phyloP scores from a whole-genome alignment of 2,888 invertebrate species.

The Torymus auratus region DNA sequence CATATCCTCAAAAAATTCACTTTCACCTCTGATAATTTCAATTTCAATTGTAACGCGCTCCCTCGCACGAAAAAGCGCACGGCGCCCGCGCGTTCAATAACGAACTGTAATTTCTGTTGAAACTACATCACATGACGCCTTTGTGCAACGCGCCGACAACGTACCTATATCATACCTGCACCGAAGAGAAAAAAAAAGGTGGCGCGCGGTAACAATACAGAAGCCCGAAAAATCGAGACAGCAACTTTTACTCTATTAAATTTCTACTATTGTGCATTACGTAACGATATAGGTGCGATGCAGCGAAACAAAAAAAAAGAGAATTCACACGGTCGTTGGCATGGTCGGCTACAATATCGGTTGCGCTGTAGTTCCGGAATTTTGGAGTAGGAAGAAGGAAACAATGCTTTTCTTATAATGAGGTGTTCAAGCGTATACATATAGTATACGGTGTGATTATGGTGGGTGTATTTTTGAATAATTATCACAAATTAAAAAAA shows the following conservation, averaged over 20 bases:
- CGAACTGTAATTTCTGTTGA: constrained; percentile 10
- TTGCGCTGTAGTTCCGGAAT: constrained; percentile 1
- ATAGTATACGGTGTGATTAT: too few relatives aligned
- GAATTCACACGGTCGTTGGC: constrained; percentile 28
- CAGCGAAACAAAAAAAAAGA: constrained; percentile 5
- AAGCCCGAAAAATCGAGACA: background rate
- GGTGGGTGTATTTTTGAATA: too few relatives aligned
- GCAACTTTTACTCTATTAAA: constrained; percentile 40
- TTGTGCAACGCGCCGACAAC: constrained; percentile 1
- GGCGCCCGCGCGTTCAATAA: background rate
- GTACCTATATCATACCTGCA: background rate
- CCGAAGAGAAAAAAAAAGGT: background rate
- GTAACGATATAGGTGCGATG: constrained; percentile 13
- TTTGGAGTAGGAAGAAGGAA: constrained; percentile 14
- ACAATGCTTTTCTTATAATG: background rate
- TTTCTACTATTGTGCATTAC: constrained; percentile 28
- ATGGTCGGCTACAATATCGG: constrained; percentile 13
- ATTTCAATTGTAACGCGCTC: constrained; percentile 2
- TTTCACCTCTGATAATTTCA: constrained; percentile 33
- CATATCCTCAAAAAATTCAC: constrained; percentile 16
- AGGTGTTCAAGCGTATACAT: too few relatives aligned
- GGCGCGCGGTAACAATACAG: background rate
- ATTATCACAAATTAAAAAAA: too few relatives aligned
- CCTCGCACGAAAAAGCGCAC: background rate
- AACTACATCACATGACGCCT: constrained; percentile 1